A percentile compares a stretch with the other conserved stretches of the same genome.
Evolutionary conservation across 2,113 vertebrate genomes (phyloP).

Genomic region (Poeciliopsis turrubarensis): DNA sequence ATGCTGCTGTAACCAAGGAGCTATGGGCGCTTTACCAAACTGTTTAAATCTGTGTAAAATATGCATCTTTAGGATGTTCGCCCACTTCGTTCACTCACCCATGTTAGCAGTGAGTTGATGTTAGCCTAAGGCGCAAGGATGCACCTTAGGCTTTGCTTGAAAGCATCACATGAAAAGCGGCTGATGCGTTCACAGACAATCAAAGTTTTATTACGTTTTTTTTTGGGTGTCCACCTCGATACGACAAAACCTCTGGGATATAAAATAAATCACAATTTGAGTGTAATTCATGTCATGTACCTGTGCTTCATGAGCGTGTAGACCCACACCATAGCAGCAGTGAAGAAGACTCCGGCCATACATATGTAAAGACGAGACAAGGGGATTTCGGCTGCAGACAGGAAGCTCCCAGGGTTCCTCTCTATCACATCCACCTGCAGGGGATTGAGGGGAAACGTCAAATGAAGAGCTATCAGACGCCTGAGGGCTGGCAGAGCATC

Average conservation of each 20-base stretch:
- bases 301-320: constrained; percentile 84
- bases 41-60: too few species aligned
- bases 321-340: constrained; percentile 82
- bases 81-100: too few species aligned
- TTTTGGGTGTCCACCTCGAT: neutral
- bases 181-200: too few species aligned
- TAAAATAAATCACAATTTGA: neutral
- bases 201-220: neutral
- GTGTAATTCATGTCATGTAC: constrained; percentile 61
- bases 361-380: constrained; percentile 84
- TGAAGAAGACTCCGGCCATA: constrained; percentile 85
- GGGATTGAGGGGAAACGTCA: neutral
- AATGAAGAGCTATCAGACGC: constrained; percentile 11
- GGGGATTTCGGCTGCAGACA: constrained; percentile 85
- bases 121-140: too few species aligned
- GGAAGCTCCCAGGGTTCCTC: constrained; percentile 79
- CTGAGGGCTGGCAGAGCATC: too few species aligned
- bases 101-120: too few species aligned
- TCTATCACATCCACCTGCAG: constrained; percentile 82
- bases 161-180: too few species aligned
- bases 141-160: too few species aligned
- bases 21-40: too few species aligned
- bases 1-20: too few species aligned
- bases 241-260: neutral
- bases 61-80: too few species aligned